Evolutionary conservation across 2,888 invertebrate genomes (phyloP).

Genomic region (Hirtodrosophila duncani): DNA sequence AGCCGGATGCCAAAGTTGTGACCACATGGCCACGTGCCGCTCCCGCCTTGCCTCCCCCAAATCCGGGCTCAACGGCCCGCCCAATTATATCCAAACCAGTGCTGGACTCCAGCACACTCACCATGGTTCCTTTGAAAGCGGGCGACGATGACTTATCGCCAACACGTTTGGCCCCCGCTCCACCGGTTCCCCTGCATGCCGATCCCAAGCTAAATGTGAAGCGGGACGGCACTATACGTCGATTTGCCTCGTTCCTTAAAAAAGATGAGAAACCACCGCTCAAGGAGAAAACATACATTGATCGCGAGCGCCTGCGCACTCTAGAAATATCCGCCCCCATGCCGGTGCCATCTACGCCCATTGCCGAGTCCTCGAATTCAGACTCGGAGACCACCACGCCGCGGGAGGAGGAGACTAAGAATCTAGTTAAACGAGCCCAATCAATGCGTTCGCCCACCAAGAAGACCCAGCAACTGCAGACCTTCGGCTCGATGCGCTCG

Average conservation of each 20-base stretch:
- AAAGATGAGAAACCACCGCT: conserved; percentile 82
- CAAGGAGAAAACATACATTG: conserved; percentile 83
- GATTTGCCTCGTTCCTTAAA: conserved; percentile 87
- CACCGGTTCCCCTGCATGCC: conserved; percentile 78
- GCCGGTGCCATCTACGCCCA: conserved; percentile 79
- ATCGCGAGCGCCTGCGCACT: conserved; percentile 85
- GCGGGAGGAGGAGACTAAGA: conserved; percentile 79
- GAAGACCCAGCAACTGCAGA: conserved; percentile 83
- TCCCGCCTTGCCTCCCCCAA: conserved; percentile 83
- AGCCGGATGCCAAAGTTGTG: conserved; percentile 42
- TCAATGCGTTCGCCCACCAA: conserved; percentile 85
- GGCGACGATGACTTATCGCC: conserved; percentile 75
- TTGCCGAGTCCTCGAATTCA: conserved; percentile 81
- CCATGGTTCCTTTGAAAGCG: conserved; percentile 57
- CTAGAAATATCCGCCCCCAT: conserved; percentile 92
- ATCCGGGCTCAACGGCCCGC: conserved; percentile 82
- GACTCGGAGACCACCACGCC: conserved; percentile 76
- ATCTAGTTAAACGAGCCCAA: conserved; percentile 85
- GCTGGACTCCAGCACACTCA: conserved; percentile 85
- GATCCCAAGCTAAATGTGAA: conserved; percentile 79
- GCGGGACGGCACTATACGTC: conserved; percentile 83
- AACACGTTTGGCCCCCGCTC: conserved; percentile 81
- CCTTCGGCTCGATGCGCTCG: conserved; percentile 91
- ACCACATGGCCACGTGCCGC: conserved; percentile 65
- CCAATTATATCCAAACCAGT: conserved; percentile 91